These are phyloP conservation scores for Crotalus helleri DNA, from an alignment of 2,113 vertebrate species.

Conservation along the genomic window DNA sequence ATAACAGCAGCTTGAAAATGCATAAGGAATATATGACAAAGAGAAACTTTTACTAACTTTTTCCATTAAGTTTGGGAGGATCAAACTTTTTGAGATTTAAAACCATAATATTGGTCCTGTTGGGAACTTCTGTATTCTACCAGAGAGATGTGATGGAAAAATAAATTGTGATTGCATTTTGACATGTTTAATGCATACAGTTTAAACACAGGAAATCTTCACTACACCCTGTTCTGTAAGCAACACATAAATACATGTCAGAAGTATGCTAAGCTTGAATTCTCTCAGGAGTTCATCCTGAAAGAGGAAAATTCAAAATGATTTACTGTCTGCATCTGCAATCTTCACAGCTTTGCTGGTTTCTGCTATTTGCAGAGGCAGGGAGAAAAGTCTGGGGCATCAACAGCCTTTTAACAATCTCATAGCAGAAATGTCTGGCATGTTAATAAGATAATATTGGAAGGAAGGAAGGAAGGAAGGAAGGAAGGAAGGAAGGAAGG, in stretches of 20 bases:
- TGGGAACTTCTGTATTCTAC: neutral
- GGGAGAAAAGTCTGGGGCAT: constrained; percentile 35
- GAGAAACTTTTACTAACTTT: neutral
- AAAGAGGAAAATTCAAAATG: constrained; percentile 57
- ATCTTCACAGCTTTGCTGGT: constrained; percentile 39
- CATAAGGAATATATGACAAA: neutral
- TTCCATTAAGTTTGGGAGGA: neutral
- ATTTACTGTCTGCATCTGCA: constrained; percentile 64
- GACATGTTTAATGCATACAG: constrained; percentile 50
- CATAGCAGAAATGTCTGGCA: neutral
- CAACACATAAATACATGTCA: constrained; percentile 56
- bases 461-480: neutral
- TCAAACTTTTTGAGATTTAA: neutral
- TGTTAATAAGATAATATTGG: neutral
- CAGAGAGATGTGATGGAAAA: neutral
- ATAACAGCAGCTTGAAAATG: neutral
- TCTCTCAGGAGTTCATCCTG: constrained; percentile 58
- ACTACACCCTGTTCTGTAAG: constrained; percentile 39
- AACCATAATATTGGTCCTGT: neutral
- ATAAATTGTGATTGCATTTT: constrained; percentile 35
- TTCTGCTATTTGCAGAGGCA: constrained; percentile 40
- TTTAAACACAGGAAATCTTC: constrained; percentile 39
- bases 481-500: no score
- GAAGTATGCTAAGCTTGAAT: constrained; percentile 52
- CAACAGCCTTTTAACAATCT: constrained; percentile 9